Conservation (phyloP, 2,113 vertebrate species). For the Scopus umbretta region DNA sequence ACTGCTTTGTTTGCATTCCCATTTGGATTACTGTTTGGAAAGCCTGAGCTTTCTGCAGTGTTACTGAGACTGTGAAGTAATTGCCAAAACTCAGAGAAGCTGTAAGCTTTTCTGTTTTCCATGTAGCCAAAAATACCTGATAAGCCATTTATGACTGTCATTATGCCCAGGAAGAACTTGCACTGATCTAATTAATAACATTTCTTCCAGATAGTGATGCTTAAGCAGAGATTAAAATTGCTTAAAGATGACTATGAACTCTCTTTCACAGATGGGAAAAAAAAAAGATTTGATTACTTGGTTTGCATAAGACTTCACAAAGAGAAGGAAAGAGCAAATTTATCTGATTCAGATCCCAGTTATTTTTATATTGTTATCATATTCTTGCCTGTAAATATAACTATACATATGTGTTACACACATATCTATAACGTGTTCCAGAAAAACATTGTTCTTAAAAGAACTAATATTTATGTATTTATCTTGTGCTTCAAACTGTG, state of each 20-base stretch:
- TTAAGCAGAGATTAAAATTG: neutral
- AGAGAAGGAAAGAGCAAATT: neutral
- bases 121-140: constrained; percentile 32
- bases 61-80: constrained; percentile 43
- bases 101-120: constrained; percentile 13
- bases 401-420: neutral
- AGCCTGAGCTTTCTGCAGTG: constrained; percentile 25
- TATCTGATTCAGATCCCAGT: neutral
- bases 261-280: neutral
- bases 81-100: constrained; percentile 50
- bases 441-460: neutral
- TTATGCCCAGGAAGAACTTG: neutral
- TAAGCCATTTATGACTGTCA: constrained; percentile 25
- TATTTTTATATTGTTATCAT: neutral
- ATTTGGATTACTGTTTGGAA: constrained; percentile 52
- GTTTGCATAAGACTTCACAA: neutral
- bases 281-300: neutral
- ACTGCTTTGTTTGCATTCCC: constrained; percentile 46
- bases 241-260: neutral
- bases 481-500: neutral
- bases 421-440: neutral
- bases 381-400: neutral
- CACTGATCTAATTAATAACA: constrained; percentile 4
- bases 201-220: neutral
- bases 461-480: neutral